Evolutionary conservation across 2,797 vertebrate genomes (phyloP).

Genomic region (Phataginus tetradactyla): DNA sequence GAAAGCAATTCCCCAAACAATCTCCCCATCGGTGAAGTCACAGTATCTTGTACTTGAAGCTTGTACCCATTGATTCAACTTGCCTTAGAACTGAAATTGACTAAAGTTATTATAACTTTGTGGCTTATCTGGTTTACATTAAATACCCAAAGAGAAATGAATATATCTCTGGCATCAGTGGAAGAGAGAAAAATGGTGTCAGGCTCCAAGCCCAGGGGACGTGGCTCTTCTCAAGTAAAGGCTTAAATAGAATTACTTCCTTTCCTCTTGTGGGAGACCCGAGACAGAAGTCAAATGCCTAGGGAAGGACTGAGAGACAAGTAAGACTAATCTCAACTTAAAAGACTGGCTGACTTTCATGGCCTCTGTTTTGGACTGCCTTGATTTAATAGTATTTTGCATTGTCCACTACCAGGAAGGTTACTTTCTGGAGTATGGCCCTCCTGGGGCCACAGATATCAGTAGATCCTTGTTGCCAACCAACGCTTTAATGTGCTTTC

Average conservation of each 20-base stretch:
- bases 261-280: slow-evolving; percentile 46
- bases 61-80: slow-evolving; percentile 47
- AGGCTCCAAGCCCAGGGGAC: slow-evolving; percentile 25
- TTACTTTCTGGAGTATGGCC: neutral
- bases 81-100: slow-evolving; percentile 68
- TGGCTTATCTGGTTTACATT: slow-evolving; percentile 76
- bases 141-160: slow-evolving; percentile 61
- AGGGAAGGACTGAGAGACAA: neutral
- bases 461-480: neutral
- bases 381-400: neutral
- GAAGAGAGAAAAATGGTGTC: slow-evolving; percentile 53
- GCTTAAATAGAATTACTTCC: slow-evolving; percentile 55
- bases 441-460: neutral
- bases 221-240: slow-evolving; percentile 36
- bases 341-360: neutral
- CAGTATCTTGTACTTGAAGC: slow-evolving; percentile 49
- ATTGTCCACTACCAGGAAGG: neutral
- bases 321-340: slow-evolving; percentile 6
- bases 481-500: neutral
- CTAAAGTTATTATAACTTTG: slow-evolving; percentile 66
- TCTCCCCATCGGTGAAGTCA: slow-evolving; percentile 44
- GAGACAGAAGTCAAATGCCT: slow-evolving; percentile 34
- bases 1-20: slow-evolving; percentile 44
- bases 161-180: slow-evolving; percentile 51
- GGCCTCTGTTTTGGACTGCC: neutral